Evolutionary conservation across 2,113 vertebrate genomes (phyloP).

Genomic region (Phalacrocorax brasilianus): DNA sequence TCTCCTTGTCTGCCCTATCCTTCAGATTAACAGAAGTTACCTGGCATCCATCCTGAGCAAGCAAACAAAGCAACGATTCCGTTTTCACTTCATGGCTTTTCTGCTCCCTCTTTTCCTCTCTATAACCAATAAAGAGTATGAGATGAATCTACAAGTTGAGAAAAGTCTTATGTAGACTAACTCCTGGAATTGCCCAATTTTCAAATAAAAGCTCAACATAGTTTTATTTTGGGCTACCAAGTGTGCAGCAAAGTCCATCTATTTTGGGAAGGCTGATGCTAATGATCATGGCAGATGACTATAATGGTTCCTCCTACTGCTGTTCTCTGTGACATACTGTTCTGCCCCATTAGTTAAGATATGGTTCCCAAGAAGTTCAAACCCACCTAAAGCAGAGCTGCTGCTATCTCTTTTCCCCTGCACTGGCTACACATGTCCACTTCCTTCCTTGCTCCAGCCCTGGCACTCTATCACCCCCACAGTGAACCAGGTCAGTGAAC

Average conservation of each 20-base stretch:
- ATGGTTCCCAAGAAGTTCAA: neutral
- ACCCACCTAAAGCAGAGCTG: neutral
- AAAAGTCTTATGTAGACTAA: neutral
- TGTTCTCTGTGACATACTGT: neutral
- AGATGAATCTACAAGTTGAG: neutral
- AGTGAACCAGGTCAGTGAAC: neutral
- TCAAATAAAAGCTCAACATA: neutral
- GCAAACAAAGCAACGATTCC: neutral
- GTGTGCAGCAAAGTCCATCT: neutral
- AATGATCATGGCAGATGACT: neutral
- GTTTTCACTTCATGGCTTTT: neutral
- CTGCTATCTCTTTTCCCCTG: neutral
- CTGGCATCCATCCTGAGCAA: neutral
- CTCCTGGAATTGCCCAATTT: neutral
- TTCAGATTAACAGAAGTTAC: neutral
- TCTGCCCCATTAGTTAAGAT: neutral
- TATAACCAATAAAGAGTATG: neutral
- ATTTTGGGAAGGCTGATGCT: neutral
- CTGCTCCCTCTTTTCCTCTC: neutral
- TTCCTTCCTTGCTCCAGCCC: neutral
- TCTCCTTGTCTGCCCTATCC: neutral
- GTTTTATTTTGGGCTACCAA: neutral
- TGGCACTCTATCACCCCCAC: neutral
- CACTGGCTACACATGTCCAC: neutral
- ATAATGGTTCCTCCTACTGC: neutral